phyloP scores from a whole-genome alignment of 1,140 invertebrate species.

The Drosophila nannoptera region DNA sequence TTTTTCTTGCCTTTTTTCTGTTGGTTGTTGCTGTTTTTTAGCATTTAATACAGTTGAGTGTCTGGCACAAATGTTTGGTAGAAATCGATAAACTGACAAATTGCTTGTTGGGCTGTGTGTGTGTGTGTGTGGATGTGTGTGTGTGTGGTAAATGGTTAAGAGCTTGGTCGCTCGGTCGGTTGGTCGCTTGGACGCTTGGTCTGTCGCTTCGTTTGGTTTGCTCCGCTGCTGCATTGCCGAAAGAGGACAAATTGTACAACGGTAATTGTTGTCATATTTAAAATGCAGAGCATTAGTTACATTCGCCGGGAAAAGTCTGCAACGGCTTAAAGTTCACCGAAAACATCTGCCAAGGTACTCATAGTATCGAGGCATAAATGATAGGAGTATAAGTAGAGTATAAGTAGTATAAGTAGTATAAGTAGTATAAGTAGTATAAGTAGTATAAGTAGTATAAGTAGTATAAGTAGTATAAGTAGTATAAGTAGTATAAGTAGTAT shows the following conservation, averaged over 20 bases:
- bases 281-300: slow-evolving; percentile 75
- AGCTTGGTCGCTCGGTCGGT: slow-evolving; percentile 49
- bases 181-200: background rate
- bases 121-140: slow-evolving; percentile 6
- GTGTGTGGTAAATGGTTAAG: slow-evolving; percentile 61
- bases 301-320: slow-evolving; percentile 41
- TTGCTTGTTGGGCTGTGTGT: slow-evolving; percentile 67
- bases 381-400: background rate
- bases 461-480: background rate
- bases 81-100: slow-evolving; percentile 78
- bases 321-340: slow-evolving; percentile 20
- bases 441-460: background rate
- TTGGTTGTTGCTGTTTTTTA: slow-evolving; percentile 71
- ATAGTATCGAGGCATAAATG: background rate
- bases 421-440: background rate
- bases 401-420: background rate
- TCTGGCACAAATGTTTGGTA: slow-evolving; percentile 78
- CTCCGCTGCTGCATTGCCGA: slow-evolving; percentile 59
- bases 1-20: slow-evolving; percentile 11
- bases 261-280: slow-evolving; percentile 77
- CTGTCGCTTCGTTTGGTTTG: slow-evolving; percentile 28
- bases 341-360: too few species aligned
- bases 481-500: background rate
- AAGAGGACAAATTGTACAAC: slow-evolving; percentile 75
- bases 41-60: slow-evolving; percentile 78